Conservation (phyloP, 2,113 vertebrate species). For the Chiloscyllium plagiosum region DNA sequence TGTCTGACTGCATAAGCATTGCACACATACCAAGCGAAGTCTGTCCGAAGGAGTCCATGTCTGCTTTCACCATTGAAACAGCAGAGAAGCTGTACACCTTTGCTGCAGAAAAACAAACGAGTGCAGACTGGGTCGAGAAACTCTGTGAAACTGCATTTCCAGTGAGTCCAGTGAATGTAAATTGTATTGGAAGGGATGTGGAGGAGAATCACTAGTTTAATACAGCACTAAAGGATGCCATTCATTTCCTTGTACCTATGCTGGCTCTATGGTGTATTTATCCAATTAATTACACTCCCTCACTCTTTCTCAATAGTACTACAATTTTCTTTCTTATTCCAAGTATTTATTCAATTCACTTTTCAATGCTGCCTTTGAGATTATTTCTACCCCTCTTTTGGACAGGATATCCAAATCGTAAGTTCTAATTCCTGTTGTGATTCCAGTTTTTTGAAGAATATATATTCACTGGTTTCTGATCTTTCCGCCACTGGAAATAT, state of each 20-base stretch:
- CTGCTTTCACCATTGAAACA: conserved; percentile 83
- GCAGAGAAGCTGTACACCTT: conserved; percentile 79
- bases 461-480: not conserved
- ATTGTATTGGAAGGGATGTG: not conserved
- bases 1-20: conserved; percentile 89
- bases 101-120: conserved; percentile 64
- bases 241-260: not conserved
- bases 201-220: not conserved
- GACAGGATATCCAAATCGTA: not conserved
- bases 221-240: not conserved
- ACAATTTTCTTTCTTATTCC: not conserved
- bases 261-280: not conserved
- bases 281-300: not conserved
- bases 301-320: not conserved
- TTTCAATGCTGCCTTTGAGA: not conserved
- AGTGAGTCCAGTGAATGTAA: conserved; percentile 54
- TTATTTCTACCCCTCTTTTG: not conserved
- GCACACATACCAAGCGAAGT: conserved; percentile 64
- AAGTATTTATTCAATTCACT: not conserved
- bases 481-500: not conserved
- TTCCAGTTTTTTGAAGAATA: not conserved
- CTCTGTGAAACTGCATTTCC: conserved; percentile 87
- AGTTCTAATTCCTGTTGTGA: not conserved
- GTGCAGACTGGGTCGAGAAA: conserved; percentile 78
- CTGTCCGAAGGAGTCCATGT: conserved; percentile 76